phyloP scores from a whole-genome alignment of 1,140 invertebrate species.

The Macrobrachium nipponense region DNA sequence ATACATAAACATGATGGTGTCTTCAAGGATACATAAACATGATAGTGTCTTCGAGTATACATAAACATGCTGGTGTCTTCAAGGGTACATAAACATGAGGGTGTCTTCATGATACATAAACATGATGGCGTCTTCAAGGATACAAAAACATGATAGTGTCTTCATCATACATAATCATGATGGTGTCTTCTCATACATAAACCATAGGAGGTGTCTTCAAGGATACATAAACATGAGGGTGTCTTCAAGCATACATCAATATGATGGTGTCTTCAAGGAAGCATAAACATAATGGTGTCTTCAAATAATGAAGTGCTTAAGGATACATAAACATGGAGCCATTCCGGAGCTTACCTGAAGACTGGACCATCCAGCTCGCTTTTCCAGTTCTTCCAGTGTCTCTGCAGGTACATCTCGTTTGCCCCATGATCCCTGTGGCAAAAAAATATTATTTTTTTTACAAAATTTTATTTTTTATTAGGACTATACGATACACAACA shows the following conservation, averaged over 20 bases:
- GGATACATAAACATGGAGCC: not conserved
- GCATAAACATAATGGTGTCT: too few relatives aligned
- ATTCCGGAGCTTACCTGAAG: conserved; percentile 29
- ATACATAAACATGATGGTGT: too few relatives aligned
- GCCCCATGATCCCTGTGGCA: conserved; percentile 33
- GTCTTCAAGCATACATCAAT: too few relatives aligned
- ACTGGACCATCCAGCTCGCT: conserved; percentile 38
- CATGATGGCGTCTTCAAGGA: too few relatives aligned
- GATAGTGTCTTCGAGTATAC: not conserved
- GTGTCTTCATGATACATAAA: not conserved
- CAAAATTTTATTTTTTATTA: too few relatives aligned
- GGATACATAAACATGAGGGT: not conserved
- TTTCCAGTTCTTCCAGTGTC: not conserved
- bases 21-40: not conserved
- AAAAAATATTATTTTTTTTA: not conserved
- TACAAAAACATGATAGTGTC: too few relatives aligned
- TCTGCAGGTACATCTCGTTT: not conserved
- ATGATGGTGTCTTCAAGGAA: too few relatives aligned
- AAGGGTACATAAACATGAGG: not conserved
- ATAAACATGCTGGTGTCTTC: not conserved
- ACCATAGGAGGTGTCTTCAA: too few relatives aligned
- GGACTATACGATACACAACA: too few relatives aligned
- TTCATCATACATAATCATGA: too few relatives aligned
- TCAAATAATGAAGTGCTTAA: not conserved
- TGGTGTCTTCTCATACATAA: not conserved